These are phyloP conservation scores for Eueides isabella DNA, from an alignment of 1,140 invertebrate genomes.

Conservation along the genomic window DNA sequence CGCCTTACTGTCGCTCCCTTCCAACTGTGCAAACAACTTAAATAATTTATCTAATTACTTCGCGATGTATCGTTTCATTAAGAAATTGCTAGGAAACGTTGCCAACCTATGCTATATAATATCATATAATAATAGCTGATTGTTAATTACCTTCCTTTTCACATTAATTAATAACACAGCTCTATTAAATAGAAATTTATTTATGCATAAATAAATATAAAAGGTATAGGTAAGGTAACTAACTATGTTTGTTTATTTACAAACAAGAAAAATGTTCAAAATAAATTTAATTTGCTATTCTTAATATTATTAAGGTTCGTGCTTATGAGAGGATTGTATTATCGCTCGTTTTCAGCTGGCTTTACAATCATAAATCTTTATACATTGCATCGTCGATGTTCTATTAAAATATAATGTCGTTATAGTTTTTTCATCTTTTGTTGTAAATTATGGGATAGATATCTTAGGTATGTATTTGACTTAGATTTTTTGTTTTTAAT, in stretches of 20 bases:
- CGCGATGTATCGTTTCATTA: constrained; percentile 46
- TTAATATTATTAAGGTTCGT: constrained; percentile 53
- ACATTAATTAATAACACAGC: not conserved
- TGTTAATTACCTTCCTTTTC: constrained; percentile 1
- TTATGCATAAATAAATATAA: not conserved
- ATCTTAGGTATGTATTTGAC: not conserved
- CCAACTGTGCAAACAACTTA: constrained; percentile 49
- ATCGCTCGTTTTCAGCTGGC: constrained; percentile 59
- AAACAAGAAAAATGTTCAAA: not conserved
- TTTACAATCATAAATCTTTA: constrained; percentile 58
- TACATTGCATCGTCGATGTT: constrained; percentile 15
- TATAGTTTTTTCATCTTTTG: not conserved
- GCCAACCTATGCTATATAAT: constrained; percentile 17
- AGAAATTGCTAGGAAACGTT: constrained; percentile 40
- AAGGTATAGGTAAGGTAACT: too few species aligned
- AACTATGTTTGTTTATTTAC: too few species aligned
- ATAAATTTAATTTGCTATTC: constrained; percentile 43
- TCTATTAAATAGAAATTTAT: not conserved
- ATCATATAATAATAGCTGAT: not conserved
- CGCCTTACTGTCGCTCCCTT: constrained; percentile 36
- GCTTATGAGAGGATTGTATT: constrained; percentile 64
- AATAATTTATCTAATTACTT: constrained; percentile 54
- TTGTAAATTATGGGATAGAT: not conserved
- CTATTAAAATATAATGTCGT: not conserved
- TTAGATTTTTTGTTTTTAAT: not conserved